phyloP scores from a whole-genome alignment of 1,140 invertebrate genomes.

The Drosophila watanabei region DNA sequence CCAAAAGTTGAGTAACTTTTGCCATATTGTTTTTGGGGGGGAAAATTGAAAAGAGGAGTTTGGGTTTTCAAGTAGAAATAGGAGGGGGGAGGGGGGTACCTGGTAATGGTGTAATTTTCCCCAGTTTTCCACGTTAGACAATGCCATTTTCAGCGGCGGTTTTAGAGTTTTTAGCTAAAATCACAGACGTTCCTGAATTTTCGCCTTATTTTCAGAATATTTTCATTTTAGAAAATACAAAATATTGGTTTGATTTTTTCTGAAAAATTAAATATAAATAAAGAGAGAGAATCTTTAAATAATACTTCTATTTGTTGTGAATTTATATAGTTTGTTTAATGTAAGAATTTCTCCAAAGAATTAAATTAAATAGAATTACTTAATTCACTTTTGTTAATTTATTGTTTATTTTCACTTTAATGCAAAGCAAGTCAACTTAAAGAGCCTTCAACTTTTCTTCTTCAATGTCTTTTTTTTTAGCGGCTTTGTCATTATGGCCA shows the following conservation, averaged over 20 bases:
- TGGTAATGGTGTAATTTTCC: slow-evolving; percentile 30
- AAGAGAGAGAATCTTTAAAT: too few relatives aligned
- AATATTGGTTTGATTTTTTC: background rate
- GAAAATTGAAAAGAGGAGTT: slow-evolving; percentile 9
- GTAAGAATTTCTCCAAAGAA: background rate
- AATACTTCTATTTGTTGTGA: too few relatives aligned
- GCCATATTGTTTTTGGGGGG: slow-evolving; percentile 55
- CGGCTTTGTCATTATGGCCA: slow-evolving; percentile 40
- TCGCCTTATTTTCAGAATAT: too few relatives aligned
- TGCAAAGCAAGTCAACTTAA: background rate
- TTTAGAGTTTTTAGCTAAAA: slow-evolving; percentile 3
- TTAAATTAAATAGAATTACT: background rate
- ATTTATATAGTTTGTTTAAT: background rate
- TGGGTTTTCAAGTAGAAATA: slow-evolving; percentile 3
- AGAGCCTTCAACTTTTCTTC: background rate
- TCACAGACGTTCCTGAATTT: background rate
- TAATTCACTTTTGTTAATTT: background rate
- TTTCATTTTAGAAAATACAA: background rate
- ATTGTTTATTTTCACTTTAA: background rate
- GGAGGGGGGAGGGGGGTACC: background rate
- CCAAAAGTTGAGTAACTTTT: slow-evolving; percentile 58
- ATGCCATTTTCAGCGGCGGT: background rate
- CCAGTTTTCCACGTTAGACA: slow-evolving; percentile 7
- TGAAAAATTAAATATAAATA: background rate
- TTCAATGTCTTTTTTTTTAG: slow-evolving; percentile 1